Conservation (phyloP, 2,113 vertebrate species). For the Cariama cristata region DNA sequence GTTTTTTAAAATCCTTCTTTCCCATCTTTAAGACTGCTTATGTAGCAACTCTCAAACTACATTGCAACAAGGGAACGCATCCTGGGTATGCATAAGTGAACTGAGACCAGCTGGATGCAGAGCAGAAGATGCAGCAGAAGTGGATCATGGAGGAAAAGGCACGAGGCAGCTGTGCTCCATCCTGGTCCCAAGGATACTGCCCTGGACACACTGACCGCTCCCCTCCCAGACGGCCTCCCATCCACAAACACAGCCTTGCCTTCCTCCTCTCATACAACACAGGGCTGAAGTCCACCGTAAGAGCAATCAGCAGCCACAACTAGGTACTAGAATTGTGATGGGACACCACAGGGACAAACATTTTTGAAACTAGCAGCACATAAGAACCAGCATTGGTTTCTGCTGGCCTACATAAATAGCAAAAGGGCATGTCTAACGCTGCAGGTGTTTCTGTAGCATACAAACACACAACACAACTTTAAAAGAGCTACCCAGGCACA, state of each 20-base stretch:
- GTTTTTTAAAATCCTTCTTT: not conserved
- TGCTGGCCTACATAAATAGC: not conserved
- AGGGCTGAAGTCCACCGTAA: not conserved
- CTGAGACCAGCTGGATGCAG: not conserved
- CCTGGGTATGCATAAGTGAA: not conserved
- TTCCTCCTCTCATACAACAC: not conserved
- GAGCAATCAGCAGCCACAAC: not conserved
- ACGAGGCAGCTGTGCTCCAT: not conserved
- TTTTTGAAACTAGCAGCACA: not conserved
- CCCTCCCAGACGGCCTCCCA: not conserved
- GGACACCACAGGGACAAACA: not conserved
- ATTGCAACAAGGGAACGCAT: not conserved
- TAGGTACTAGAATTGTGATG: not conserved
- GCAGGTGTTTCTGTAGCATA: not conserved
- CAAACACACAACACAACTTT: not conserved
- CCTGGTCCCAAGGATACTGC: rapidly evolving
- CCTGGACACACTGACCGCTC: rapidly evolving
- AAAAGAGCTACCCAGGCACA: not conserved
- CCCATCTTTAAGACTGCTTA: not conserved
- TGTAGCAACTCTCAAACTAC: not conserved
- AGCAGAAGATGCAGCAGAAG: not conserved
- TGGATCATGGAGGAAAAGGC: not conserved
- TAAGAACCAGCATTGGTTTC: not conserved
- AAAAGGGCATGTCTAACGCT: not conserved
- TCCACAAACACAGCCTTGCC: not conserved